These are phyloP conservation scores for Escarpia spicata DNA, from an alignment of 2,888 invertebrate genomes.

Conservation along the genomic window DNA sequence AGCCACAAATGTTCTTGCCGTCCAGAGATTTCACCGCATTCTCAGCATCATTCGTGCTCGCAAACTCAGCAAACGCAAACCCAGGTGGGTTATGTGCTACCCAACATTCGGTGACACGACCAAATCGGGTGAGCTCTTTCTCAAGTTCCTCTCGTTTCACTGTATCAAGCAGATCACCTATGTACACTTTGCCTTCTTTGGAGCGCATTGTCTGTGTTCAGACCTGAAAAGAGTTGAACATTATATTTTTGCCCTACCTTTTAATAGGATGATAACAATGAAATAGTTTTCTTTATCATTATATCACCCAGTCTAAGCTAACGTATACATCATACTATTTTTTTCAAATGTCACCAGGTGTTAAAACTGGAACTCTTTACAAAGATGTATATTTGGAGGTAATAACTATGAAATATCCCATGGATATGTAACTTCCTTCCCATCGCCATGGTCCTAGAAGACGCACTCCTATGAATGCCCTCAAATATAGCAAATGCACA, in stretches of 20 bases:
- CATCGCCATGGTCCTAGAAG: no score
- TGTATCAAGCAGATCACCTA: slow-evolving; percentile 87
- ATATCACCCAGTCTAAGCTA: no score
- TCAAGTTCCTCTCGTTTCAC: slow-evolving; percentile 93
- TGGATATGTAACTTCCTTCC: no score
- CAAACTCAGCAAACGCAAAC: slow-evolving; percentile 93
- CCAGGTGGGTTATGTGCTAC: slow-evolving; percentile 89
- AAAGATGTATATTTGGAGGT: no score
- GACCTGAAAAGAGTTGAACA: not conserved
- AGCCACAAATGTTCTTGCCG: slow-evolving; percentile 86
- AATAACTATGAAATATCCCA: no score
- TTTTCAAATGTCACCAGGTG: no score
- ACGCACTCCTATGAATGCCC: no score
- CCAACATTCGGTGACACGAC: slow-evolving; percentile 91
- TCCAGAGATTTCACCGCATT: slow-evolving; percentile 89
- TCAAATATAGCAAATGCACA: no score
- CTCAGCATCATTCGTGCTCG: slow-evolving; percentile 87
- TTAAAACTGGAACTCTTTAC: no score
- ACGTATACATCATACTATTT: no score
- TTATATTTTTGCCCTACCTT: not conserved
- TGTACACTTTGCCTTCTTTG: slow-evolving; percentile 73
- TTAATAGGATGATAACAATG: no score
- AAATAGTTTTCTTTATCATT: no score
- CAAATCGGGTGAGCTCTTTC: slow-evolving; percentile 89
- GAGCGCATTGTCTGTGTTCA: not conserved